Base-by-base conservation (phyloP, 2,797 vertebrate genomes). In the Etheostoma nigrum region DNA sequence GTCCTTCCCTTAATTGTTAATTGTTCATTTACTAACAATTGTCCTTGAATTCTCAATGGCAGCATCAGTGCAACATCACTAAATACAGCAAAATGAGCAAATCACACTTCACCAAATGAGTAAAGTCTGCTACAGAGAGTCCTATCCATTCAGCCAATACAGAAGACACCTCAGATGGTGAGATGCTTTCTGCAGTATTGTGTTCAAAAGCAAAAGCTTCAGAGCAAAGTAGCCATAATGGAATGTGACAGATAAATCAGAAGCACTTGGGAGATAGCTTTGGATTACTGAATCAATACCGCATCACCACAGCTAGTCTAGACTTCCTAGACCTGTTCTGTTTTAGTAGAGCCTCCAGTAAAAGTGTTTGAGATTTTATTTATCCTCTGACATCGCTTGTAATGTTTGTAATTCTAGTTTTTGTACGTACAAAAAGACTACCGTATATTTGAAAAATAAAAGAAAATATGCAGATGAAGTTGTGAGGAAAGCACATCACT, bases 231-330 rank as follows among this genome's bases (percentile, higher is more conserved):
- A 84, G 84, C 86, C 80, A 82, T 93, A 90, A 94, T 93, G 79
- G 88, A 92, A 93, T 90, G 90, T 93, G 94, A 93, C 92, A 91
- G 88, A 94, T 87, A 91, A 93, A 94, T 93, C 91, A 91, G 86
- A 84, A 83, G 86, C 80, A 85, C 88, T 89, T 83, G 86, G 91
- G 86, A 92, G 90, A 93, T 90, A 89, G 89, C 84, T 89, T 90
- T 27, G 77, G 87, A 89, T 86, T 87, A 88, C 84, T 72, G 86
- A 91, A 93, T 94, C 92, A 90, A 94, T 94, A 94, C 73, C 53
- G 49, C 66, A 74, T 66, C 78, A 82, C 25, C 74, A 82, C 67
- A 74, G 78, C 69, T 67, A 71, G 86, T 78, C 69, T 61, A 83
- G 66, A 78, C 72, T 61, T 79, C 77, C 78, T 58, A 80, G 76